Conservation (phyloP, 2,113 vertebrate genomes). For the Coryphaenoides rupestris region DNA sequence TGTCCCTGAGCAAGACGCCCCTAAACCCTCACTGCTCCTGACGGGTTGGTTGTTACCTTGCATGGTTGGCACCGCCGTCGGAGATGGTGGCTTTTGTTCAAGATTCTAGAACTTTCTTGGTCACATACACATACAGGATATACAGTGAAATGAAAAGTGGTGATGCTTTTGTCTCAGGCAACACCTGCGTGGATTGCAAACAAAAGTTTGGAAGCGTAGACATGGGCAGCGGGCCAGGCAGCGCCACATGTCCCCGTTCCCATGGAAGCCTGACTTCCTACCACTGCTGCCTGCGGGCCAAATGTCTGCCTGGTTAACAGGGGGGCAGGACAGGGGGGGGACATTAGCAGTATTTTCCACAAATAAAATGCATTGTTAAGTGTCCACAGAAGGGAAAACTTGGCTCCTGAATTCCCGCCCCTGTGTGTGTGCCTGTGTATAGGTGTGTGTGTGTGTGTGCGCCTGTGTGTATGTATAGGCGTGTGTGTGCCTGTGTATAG, state of each 20-base stretch:
- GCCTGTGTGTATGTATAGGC: not conserved
- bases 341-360: slow-evolving; percentile 23
- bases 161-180: too few species aligned
- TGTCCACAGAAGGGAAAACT: slow-evolving; percentile 10
- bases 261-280: slow-evolving; percentile 26
- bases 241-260: slow-evolving; percentile 34
- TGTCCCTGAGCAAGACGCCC: too few species aligned
- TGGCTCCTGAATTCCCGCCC: slow-evolving; percentile 8
- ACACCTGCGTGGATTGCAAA: slow-evolving; percentile 35
- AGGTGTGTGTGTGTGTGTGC: too few species aligned
- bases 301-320: slow-evolving; percentile 11
- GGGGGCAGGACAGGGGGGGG: not conserved
- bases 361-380: not conserved
- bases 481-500: not conserved
- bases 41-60: too few species aligned
- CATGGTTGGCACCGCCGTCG: too few species aligned
- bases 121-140: too few species aligned
- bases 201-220: slow-evolving; percentile 29
- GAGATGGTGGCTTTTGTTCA: too few species aligned
- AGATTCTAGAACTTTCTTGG: too few species aligned
- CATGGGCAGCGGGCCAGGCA: slow-evolving; percentile 41
- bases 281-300: slow-evolving; percentile 16
- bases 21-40: too few species aligned
- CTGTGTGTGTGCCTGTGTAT: too few species aligned
- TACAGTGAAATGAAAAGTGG: too few species aligned